Percentiles rank a stretch among this genome's conserved stretches.
phyloP scores from a whole-genome alignment of 2,113 vertebrate species.

The Tachysurus vachellii region DNA sequence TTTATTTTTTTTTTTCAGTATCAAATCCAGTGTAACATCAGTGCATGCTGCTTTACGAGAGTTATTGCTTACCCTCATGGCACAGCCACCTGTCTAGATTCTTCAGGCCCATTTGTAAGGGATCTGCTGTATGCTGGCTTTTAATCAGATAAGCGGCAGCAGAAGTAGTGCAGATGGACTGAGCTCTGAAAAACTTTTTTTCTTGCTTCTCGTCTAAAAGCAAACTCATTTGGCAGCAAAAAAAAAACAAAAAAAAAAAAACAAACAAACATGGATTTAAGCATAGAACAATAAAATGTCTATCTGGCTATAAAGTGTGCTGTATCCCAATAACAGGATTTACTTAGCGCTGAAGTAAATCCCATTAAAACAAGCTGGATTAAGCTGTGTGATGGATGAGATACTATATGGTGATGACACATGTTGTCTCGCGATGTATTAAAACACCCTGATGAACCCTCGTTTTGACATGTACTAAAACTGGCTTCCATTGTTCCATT shows the following conservation, averaged over 20 bases:
- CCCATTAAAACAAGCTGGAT: not conserved
- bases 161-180: conserved; percentile 1
- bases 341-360: not conserved
- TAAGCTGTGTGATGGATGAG: conserved; percentile 11
- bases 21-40: not conserved
- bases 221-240: not conserved
- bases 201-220: not conserved
- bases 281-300: not conserved
- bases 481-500: not conserved
- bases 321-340: too few relatives aligned
- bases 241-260: not conserved
- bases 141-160: conserved; percentile 6
- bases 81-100: conserved; percentile 15
- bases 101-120: conserved; percentile 13
- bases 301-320: not conserved
- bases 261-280: not conserved
- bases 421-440: not conserved
- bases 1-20: not conserved
- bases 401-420: not conserved
- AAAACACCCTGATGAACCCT: not conserved
- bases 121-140: not conserved
- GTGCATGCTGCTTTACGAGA: not conserved
- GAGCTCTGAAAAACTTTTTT: not conserved
- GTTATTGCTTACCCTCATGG: conserved; percentile 14
- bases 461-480: not conserved